phyloP scores from a whole-genome alignment of 2,797 vertebrate genomes.

The Sebastolobus alascanus region DNA sequence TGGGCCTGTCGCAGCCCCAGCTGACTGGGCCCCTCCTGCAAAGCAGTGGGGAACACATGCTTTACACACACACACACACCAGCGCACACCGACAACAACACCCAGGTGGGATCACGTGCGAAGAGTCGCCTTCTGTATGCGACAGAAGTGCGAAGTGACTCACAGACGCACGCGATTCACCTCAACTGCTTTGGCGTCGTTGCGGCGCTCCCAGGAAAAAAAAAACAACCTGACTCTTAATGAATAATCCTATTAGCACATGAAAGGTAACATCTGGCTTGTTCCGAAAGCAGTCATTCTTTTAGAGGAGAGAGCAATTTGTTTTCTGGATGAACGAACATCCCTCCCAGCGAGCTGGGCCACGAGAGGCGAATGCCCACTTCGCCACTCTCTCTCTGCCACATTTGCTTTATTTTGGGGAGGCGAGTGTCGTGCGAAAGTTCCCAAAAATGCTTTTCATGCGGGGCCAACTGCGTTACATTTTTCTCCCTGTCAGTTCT shows the following conservation, averaged over 20 bases:
- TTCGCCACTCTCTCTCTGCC: constrained; percentile 10
- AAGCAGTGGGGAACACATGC: constrained; percentile 43
- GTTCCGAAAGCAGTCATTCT: constrained; percentile 66
- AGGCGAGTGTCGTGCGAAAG: constrained; percentile 5
- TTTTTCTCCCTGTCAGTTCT: not conserved
- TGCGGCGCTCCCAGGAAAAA: constrained; percentile 11
- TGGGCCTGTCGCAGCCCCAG: constrained; percentile 40
- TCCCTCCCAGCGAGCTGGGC: constrained; percentile 45
- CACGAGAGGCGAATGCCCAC: constrained; percentile 47
- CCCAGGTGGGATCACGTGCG: constrained; percentile 61
- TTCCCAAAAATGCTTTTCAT: constrained; percentile 4
- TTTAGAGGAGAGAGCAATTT: constrained; percentile 62
- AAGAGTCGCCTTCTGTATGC: constrained; percentile 28
- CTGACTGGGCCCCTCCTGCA: constrained; percentile 35
- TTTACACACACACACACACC: constrained; percentile 35
- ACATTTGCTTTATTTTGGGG: not conserved
- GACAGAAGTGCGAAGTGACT: constrained; percentile 8
- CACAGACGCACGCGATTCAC: constrained; percentile 38
- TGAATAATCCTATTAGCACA: constrained; percentile 84
- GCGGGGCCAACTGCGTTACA: not conserved
- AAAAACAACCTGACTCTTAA: constrained; percentile 57
- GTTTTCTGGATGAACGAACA: constrained; percentile 71
- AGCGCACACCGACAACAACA: constrained; percentile 34
- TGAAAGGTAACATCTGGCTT: constrained; percentile 83
- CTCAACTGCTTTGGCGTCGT: constrained; percentile 34